Conservation (phyloP, 2,797 vertebrate genomes). For the Propithecus perrieri region DNA sequence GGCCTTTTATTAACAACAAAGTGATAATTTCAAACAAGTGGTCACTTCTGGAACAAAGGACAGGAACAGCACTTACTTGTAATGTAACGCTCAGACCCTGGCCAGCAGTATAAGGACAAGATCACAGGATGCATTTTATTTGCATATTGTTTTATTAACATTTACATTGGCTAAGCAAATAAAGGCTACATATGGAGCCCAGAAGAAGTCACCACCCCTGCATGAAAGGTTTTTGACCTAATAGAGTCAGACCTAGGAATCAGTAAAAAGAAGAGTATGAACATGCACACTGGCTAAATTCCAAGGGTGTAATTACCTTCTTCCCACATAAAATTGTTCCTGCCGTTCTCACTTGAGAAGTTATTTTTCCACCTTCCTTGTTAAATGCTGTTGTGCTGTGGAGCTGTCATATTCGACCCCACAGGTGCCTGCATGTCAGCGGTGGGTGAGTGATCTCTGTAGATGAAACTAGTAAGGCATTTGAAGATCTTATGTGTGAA, state of each 20-base stretch:
- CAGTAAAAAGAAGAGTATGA: neutral
- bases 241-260: neutral
- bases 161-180: constrained; percentile 50
- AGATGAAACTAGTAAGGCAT: neutral
- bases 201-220: neutral
- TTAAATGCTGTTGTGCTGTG: neutral
- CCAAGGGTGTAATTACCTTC: neutral
- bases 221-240: constrained; percentile 10
- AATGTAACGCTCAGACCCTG: neutral
- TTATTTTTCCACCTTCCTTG: neutral
- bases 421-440: neutral
- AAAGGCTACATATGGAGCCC: neutral
- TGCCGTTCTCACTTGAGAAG: constrained; percentile 11
- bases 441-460: neutral
- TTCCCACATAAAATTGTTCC: neutral
- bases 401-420: neutral
- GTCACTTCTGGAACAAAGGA: constrained; percentile 33
- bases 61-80: neutral
- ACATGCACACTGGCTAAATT: neutral
- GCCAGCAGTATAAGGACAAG: neutral
- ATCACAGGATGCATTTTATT: constrained; percentile 42
- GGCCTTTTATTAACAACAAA: constrained; percentile 50
- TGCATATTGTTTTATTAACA: constrained; percentile 64
- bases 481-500: neutral
- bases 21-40: constrained; percentile 43